Evolutionary conservation across 2,888 invertebrate genomes (phyloP), one percentile per base, ranked within the genome.

Genomic region (Leptinotarsa rubiginosa): DNA sequence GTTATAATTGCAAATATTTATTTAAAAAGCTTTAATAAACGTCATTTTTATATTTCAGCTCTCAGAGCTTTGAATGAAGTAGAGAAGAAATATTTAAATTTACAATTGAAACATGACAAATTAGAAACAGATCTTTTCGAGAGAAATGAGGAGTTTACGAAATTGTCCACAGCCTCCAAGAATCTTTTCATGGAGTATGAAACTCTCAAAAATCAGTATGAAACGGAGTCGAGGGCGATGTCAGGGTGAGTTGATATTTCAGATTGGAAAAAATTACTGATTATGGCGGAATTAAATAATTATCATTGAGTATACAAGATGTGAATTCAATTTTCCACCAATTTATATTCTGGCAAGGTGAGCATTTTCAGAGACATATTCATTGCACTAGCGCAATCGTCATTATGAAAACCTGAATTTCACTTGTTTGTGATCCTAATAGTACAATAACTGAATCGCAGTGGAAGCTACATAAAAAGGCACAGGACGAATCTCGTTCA

Each of bases 111-210:
- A 83, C 88, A 92, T 79, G 89, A 89, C 79, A 89, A 90, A 75
- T 84, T 93, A 76, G 91, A 92, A 78, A 86, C 87, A 0, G 91
- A 93, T 85, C 87, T 93, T 2, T 88, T 89, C 3, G 92, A 93
- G 81, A 89, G 92, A 74, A 92, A 93, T 79, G 88, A 91, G 22
- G 92, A 93, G 83, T 89, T 93, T 73, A 87, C 89, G 74, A 91
- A 91, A 84, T 87, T 91, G 73, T 88, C 89, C 69, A 86, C 87
- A 84, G 94, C 93, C 65, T 94, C 94, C 12, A 93, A 94, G 88
- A 92, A 92, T 80, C 88, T 92, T 54, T 94, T 92, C 87, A 90
- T 90, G 75, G 94, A 94, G 85, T 94, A 94, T 87, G 93, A 94
- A 85, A 92, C 92, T 84, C 88, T 94, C 49, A 92, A 92, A 85